phyloP scores from a whole-genome alignment of 2,113 vertebrate species.

The Paramisgurnus dabryanus region DNA sequence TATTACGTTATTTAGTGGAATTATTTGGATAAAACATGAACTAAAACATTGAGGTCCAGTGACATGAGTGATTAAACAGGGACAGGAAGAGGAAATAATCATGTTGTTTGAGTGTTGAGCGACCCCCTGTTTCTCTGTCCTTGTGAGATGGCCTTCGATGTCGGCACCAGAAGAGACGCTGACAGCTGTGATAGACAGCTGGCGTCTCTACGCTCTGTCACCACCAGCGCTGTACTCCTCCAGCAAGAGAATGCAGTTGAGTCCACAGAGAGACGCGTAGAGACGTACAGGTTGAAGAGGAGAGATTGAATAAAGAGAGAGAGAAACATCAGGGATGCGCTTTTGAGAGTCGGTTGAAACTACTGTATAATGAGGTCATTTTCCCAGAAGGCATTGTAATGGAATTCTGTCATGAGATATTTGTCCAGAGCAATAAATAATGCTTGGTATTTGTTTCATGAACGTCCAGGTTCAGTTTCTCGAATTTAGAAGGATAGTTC shows the following conservation, averaged over 20 bases:
- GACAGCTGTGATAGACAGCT: slow-evolving; percentile 64
- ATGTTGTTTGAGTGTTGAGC: slow-evolving; percentile 2
- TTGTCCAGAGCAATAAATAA: slow-evolving; percentile 9
- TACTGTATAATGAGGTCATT: neutral
- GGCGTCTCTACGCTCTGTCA: slow-evolving; percentile 61
- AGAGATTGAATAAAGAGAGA: slow-evolving; percentile 38
- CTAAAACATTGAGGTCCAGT: neutral
- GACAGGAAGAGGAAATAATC: slow-evolving; percentile 8
- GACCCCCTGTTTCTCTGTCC: slow-evolving; percentile 56
- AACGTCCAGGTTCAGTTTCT: neutral
- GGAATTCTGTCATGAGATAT: slow-evolving; percentile 11
- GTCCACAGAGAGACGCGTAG: slow-evolving; percentile 1
- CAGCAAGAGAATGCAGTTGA: slow-evolving; percentile 51
- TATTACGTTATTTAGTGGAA: neutral
- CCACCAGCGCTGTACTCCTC: slow-evolving; percentile 48
- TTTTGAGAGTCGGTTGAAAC: slow-evolving; percentile 27
- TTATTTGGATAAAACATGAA: neutral
- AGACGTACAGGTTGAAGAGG: slow-evolving; percentile 39
- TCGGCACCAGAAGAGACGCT: slow-evolving; percentile 54
- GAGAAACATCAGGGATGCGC: neutral
- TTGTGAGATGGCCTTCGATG: slow-evolving; percentile 6
- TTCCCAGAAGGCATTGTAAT: neutral
- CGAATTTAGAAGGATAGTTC: too few relatives aligned
- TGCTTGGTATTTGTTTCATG: neutral
- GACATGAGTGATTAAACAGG: slow-evolving; percentile 13